Evolutionary conservation across 2,888 invertebrate species (phyloP).

Genomic region (Brassicogethes aeneus): DNA sequence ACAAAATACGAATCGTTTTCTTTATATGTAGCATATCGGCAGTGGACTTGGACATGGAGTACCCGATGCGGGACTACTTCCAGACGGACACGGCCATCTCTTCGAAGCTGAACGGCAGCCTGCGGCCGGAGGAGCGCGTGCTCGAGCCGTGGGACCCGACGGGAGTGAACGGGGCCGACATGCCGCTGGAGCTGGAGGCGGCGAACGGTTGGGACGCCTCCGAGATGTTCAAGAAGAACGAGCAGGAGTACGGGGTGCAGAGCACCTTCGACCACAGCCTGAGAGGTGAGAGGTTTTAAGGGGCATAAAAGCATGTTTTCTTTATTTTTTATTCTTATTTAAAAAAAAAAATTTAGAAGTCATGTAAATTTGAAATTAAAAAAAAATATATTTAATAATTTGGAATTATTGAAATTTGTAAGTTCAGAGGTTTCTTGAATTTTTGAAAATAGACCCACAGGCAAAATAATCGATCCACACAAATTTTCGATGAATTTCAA

Average conservation of each 20-base stretch:
- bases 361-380: no score
- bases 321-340: no score
- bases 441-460: no score
- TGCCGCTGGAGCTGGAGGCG: slow-evolving; percentile 61
- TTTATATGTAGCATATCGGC: slow-evolving; percentile 75
- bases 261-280: slow-evolving; percentile 88
- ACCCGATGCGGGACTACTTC: slow-evolving; percentile 80
- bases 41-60: slow-evolving; percentile 80
- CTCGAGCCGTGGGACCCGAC: slow-evolving; percentile 83
- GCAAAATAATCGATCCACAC: no score
- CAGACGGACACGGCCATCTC: slow-evolving; percentile 85
- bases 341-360: no score
- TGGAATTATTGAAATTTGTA: no score
- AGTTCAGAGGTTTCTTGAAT: no score
- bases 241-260: slow-evolving; percentile 82
- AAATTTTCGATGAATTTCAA: no score
- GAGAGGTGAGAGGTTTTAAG: no score
- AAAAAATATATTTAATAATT: no score
- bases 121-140: slow-evolving; percentile 59
- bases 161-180: slow-evolving; percentile 47
- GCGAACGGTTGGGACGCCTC: slow-evolving; percentile 94
- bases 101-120: slow-evolving; percentile 48
- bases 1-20: no score
- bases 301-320: not conserved
- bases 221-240: slow-evolving; percentile 95